Evolutionary conservation across 2,888 invertebrate genomes (phyloP).

Genomic region (Pyralis farinalis): DNA sequence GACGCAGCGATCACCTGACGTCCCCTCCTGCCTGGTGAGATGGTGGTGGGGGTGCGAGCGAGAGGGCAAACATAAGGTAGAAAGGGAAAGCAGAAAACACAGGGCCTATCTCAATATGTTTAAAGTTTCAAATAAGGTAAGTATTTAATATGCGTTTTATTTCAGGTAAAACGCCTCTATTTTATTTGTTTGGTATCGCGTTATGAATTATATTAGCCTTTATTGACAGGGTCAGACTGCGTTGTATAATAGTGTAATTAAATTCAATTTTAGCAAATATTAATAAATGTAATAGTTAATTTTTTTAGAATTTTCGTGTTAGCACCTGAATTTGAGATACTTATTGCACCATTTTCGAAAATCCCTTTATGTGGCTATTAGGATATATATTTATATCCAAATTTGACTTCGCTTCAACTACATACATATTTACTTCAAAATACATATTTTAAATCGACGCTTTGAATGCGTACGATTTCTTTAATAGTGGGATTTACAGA

Average conservation of each 20-base stretch:
- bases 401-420: background rate
- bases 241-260: constrained; percentile 65
- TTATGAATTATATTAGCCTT: constrained; percentile 55
- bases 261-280: constrained; percentile 67
- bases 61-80: too few relatives aligned
- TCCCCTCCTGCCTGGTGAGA: too few relatives aligned
- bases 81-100: too few relatives aligned
- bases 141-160: too few relatives aligned
- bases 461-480: constrained; percentile 24
- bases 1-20: too few relatives aligned
- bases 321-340: constrained; percentile 61
- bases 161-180: too few relatives aligned
- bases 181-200: constrained; percentile 24
- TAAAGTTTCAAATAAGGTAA: too few relatives aligned
- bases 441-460: constrained; percentile 23
- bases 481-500: constrained; percentile 25
- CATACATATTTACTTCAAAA: too few relatives aligned
- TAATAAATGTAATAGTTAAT: constrained; percentile 62
- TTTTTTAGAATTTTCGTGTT: constrained; percentile 57
- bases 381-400: constrained; percentile 14
- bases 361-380: constrained; percentile 43
- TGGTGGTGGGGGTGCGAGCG: too few relatives aligned
- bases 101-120: too few relatives aligned
- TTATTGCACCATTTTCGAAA: constrained; percentile 60
- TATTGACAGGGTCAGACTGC: constrained; percentile 74